These are phyloP conservation scores for Callipepla squamata DNA, from an alignment of 2,113 vertebrate genomes.

Conservation along the genomic window DNA sequence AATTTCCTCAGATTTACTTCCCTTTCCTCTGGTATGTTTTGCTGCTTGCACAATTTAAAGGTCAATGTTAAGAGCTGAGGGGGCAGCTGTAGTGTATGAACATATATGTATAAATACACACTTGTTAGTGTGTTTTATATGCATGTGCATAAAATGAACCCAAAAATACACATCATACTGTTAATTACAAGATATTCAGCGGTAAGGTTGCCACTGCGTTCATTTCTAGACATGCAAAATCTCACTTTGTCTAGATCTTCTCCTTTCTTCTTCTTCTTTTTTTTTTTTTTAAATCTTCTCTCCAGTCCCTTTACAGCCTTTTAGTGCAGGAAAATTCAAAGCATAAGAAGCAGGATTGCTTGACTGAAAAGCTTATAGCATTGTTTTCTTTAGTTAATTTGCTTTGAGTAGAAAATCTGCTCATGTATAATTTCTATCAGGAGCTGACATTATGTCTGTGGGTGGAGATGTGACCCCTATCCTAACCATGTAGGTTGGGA, in stretches of 20 bases:
- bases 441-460: background rate
- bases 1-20: background rate
- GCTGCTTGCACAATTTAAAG: background rate
- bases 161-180: background rate
- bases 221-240: background rate
- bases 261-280: background rate
- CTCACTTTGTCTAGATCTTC: background rate
- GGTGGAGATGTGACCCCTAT: background rate
- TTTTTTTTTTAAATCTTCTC: rapidly evolving
- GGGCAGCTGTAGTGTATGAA: background rate
- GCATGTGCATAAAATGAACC: background rate
- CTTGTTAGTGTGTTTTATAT: background rate
- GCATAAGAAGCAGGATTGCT: background rate
- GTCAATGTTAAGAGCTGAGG: background rate
- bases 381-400: background rate
- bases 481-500: background rate
- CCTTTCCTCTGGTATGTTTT: background rate
- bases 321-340: background rate
- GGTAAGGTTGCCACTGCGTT: background rate
- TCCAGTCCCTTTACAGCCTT: background rate
- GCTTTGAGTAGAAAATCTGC: background rate
- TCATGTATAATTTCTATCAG: background rate
- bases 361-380: background rate
- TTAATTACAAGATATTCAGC: background rate
- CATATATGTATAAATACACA: background rate